These are phyloP conservation scores for Bathynomus jamesi DNA, from an alignment of 1,140 invertebrate genomes.

Conservation along the genomic window DNA sequence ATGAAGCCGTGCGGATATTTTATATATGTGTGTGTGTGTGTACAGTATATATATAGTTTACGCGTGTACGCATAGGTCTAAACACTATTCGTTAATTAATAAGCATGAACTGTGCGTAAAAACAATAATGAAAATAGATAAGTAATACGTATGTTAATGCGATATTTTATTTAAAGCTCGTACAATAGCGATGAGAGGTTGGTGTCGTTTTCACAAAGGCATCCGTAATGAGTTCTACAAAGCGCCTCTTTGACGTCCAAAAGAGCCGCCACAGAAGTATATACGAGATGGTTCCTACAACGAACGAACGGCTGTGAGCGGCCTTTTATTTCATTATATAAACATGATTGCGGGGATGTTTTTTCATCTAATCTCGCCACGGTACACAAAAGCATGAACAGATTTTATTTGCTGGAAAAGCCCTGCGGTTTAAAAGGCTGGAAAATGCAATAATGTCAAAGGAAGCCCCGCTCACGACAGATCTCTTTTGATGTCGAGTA, in stretches of 20 bases:
- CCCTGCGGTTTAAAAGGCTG: background rate
- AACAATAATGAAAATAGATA: too few relatives aligned
- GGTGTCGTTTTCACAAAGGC: background rate
- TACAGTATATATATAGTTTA: background rate
- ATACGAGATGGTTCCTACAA: background rate
- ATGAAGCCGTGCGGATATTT: too few relatives aligned
- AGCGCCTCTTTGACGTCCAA: background rate
- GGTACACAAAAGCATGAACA: background rate
- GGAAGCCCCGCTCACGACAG: background rate
- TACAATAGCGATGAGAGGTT: background rate
- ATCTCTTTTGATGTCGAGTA: background rate
- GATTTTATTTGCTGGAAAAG: background rate
- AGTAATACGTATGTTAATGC: too few relatives aligned
- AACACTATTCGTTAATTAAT: too few relatives aligned
- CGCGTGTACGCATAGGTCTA: background rate
- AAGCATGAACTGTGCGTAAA: too few relatives aligned
- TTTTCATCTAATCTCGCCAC: background rate
- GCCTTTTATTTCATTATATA: conserved; percentile 1
- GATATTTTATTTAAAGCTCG: too few relatives aligned
- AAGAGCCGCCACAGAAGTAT: background rate
- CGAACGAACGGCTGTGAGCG: background rate
- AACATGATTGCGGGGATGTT: background rate
- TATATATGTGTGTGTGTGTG: background rate
- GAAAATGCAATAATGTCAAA: conserved; percentile 1
- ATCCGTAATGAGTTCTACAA: background rate